Conservation (phyloP, 2,797 vertebrate species). For the Cyprinella venusta region DNA sequence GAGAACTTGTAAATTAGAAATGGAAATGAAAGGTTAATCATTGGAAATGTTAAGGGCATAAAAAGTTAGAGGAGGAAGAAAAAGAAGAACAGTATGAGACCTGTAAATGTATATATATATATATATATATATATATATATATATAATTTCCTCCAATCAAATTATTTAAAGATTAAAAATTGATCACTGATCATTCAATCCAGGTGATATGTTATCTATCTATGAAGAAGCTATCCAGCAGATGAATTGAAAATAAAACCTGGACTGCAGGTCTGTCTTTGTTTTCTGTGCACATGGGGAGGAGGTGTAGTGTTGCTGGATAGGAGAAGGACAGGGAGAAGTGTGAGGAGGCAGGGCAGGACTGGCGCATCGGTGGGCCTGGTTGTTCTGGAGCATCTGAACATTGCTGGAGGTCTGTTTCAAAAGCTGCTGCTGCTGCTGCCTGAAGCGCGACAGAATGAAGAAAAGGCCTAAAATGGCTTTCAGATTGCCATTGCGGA, state of each 20-base stretch:
- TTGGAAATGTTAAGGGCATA: not conserved
- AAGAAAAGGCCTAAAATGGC: conserved; percentile 89
- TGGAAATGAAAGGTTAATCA: not conserved
- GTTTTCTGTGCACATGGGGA: conserved; percentile 22
- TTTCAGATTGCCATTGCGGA: conserved; percentile 89
- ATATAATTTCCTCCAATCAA: no score
- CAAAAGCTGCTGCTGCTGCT: conserved; percentile 83
- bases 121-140: no score
- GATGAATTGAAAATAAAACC: conserved; percentile 39
- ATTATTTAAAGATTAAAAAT: no score
- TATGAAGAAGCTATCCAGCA: not conserved
- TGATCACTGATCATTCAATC: not conserved
- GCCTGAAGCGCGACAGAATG: conserved; percentile 87
- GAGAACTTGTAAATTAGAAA: not conserved
- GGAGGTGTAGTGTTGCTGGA: conserved; percentile 33
- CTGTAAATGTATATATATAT: no score
- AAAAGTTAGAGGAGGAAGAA: not conserved
- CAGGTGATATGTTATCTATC: not conserved
- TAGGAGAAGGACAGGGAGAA: conserved; percentile 40
- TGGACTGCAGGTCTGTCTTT: conserved; percentile 59
- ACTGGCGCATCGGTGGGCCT: conserved; percentile 81
- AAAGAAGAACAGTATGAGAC: not conserved
- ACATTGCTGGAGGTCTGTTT: conserved; percentile 77
- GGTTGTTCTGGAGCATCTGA: conserved; percentile 64
- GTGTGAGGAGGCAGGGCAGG: conserved; percentile 37